Percentiles rank a stretch among this genome's conserved stretches.
These are phyloP conservation scores for Drosophila burlai DNA, from an alignment of 1,140 invertebrate species.

Conservation along the genomic window DNA sequence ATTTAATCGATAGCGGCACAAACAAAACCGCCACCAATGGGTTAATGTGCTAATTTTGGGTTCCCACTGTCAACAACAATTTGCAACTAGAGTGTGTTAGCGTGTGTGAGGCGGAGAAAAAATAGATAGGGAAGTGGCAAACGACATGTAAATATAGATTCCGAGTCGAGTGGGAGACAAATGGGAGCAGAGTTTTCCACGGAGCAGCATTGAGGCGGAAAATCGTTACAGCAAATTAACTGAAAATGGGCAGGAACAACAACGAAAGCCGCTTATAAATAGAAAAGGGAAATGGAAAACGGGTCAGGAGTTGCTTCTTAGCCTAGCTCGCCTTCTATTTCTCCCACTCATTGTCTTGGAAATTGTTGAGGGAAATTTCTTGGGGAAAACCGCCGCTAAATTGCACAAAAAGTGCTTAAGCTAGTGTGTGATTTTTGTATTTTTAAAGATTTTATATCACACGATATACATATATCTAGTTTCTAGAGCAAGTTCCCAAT, in stretches of 20 bases:
- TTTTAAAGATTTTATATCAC: constrained; percentile 1
- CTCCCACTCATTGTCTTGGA: constrained; percentile 40
- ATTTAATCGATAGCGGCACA: constrained; percentile 72
- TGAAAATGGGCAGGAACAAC: constrained; percentile 56
- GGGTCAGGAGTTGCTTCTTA: constrained; percentile 67
- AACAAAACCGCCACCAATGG: constrained; percentile 52
- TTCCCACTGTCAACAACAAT: constrained; percentile 51
- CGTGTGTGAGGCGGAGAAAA: constrained; percentile 2
- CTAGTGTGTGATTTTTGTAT: constrained; percentile 15
- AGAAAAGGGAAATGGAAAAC: constrained; percentile 53
- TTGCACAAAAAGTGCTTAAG: constrained; percentile 25
- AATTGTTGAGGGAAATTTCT: constrained; percentile 60
- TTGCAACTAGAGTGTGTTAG: constrained; percentile 36
- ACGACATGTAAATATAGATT: constrained; percentile 50
- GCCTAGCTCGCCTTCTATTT: constrained; percentile 4
- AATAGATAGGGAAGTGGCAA: constrained; percentile 29
- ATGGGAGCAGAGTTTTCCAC: constrained; percentile 46
- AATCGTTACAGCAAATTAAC: constrained; percentile 80
- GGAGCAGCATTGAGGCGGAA: constrained; percentile 63
- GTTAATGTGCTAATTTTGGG: constrained; percentile 81
- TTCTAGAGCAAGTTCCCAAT: background rate
- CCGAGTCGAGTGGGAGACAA: constrained; percentile 35
- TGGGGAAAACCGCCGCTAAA: constrained; percentile 54
- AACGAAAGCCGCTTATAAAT: constrained; percentile 66
- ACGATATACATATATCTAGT: background rate